A percentile compares a stretch with the other conserved stretches of the same genome.
phyloP scores from a whole-genome alignment of 2,113 vertebrate genomes.

The Alouatta palliata region DNA sequence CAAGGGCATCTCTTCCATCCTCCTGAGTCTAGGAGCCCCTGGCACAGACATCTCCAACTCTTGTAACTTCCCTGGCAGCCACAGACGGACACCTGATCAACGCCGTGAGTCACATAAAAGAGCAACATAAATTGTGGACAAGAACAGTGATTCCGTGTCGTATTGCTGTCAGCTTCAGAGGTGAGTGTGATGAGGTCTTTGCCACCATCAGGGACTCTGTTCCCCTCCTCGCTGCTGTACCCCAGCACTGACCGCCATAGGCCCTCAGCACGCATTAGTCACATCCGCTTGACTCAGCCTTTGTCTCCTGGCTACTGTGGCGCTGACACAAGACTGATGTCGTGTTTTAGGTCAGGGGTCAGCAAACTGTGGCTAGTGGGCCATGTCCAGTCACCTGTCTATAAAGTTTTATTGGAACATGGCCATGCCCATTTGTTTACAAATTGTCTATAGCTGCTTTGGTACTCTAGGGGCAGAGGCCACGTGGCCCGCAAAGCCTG shows the following conservation, averaged over 20 bases:
- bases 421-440: too few relatives aligned
- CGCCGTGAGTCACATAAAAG: fast-evolving
- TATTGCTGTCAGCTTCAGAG: too few relatives aligned
- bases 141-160: fast-evolving
- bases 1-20: neutral
- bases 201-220: too few relatives aligned
- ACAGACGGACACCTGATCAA: neutral
- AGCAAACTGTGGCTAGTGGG: too few relatives aligned
- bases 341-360: neutral
- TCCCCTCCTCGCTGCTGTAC: neutral
- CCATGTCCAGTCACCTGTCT: too few relatives aligned
- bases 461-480: too few relatives aligned
- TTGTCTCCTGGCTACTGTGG: too few relatives aligned
- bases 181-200: fast-evolving
- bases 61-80: neutral
- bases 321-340: too few relatives aligned
- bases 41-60: neutral
- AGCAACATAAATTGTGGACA: neutral
- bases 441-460: too few relatives aligned
- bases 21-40: neutral
- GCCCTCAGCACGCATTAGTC: neutral
- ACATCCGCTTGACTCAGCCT: too few relatives aligned
- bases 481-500: too few relatives aligned
- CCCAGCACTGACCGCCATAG: neutral
- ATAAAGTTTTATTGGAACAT: too few relatives aligned